Evolutionary conservation across 2,888 invertebrate species (phyloP), one percentile per base, ranked within the genome.

Genomic region (Ditylenchus weischeri): DNA sequence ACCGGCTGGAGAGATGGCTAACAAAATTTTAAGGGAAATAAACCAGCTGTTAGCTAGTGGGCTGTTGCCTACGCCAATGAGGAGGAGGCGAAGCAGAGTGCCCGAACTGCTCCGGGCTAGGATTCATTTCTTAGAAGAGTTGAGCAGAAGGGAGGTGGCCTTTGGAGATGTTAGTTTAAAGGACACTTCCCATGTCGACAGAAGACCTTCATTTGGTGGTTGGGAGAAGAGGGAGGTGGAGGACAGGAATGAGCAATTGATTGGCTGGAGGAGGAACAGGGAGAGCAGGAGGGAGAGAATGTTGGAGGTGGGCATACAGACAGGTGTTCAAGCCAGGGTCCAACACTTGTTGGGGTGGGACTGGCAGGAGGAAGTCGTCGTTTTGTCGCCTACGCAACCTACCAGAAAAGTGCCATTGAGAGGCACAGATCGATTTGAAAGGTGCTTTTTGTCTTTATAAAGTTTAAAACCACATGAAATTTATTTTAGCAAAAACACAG

Each of bases 291-390:
- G 8, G 15, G 43, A 43, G 3, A 68, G 75, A 29, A 76, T 76
- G 75, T 68, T 73, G n/a, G 78, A 78, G 57, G 71, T 78, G 65
- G 76, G 78, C 38, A 75, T 78, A 36, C 77, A 78, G 57, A 77
- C 78, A 0, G 78, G 76, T 18, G 78, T 78, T 5, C 64, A 76
- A 21, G 75, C 78, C 2, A 64, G 78, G 50, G 78, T 78, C 2
- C 76, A 78, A 68, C 76, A 78, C 50, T 72, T 78, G 64, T 75
- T 75, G 51, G 73, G 74, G 15, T 43, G 43, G 43, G 43, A 43
- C 8, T 43, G 43, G 43, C 43, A 43, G 43, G 43, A 43, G 8
- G 43, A 43, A 15, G 43, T 43, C 11, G 43, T 43, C 1, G 43
- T 43, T 15, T 43, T 43, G 43, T 43, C 43, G 8, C 43, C 43